phyloP scores from a whole-genome alignment of 2,797 vertebrate species.

The Scarus forsteni region DNA sequence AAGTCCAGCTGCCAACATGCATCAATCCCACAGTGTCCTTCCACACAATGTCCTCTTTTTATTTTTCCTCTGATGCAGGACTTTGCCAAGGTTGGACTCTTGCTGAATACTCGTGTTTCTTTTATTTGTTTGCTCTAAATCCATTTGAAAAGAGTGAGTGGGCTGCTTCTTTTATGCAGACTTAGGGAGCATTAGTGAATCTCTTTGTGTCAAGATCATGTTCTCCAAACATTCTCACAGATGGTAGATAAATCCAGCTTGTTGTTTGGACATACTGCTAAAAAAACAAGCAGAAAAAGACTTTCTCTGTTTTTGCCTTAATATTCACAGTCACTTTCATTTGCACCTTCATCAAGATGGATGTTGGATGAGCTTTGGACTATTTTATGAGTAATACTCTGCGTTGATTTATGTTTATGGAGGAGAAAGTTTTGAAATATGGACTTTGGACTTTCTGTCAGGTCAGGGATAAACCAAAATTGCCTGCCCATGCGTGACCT shows the following conservation, averaged over 20 bases:
- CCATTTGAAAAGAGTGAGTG: background rate
- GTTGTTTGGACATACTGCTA: background rate
- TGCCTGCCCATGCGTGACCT: background rate
- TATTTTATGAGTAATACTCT: background rate
- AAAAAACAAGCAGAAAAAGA: background rate
- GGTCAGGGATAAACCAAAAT: background rate
- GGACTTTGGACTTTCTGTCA: background rate
- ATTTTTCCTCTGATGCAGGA: background rate
- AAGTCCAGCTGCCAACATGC: background rate
- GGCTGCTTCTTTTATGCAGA: background rate
- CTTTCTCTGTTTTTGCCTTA: background rate
- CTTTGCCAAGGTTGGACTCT: background rate
- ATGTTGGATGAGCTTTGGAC: background rate
- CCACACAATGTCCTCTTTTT: too few species aligned
- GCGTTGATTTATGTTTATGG: background rate
- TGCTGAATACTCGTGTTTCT: background rate
- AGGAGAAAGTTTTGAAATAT: background rate
- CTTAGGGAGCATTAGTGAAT: background rate
- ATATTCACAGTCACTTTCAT: constrained; percentile 3
- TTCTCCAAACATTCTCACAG: background rate
- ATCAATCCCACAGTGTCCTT: background rate
- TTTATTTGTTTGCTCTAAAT: background rate
- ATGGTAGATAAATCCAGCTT: constrained; percentile 1
- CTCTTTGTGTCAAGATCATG: background rate
- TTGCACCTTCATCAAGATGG: constrained; percentile 1